Percentiles rank a stretch among this genome's conserved stretches.
phyloP scores from a whole-genome alignment of 2,888 invertebrate genomes.

The Troides oblongomaculatus region DNA sequence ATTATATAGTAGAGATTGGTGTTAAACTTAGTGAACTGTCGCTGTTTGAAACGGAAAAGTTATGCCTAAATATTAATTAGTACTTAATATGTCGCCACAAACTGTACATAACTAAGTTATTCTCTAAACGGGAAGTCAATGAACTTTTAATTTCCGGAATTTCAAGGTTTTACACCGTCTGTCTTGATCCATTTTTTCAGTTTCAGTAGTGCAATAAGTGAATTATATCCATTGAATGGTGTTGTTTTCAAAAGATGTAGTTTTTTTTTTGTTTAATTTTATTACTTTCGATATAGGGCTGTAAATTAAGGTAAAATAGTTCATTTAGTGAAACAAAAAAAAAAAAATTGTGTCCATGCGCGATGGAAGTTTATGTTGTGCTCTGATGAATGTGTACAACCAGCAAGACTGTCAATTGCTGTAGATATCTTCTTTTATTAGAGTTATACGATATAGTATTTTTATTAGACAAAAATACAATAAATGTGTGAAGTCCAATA shows the following conservation, averaged over 20 bases:
- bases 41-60: constrained; percentile 34
- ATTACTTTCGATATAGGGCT: constrained; percentile 58
- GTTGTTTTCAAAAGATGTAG: constrained; percentile 53
- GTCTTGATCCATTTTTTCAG: constrained; percentile 15
- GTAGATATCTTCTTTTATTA: constrained; percentile 74
- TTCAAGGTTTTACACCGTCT: background rate
- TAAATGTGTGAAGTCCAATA: constrained; percentile 78
- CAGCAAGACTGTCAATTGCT: constrained; percentile 79
- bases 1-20: constrained; percentile 29
- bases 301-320: constrained; percentile 64
- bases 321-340: constrained; percentile 45
- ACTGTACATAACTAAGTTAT: constrained; percentile 12
- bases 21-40: constrained; percentile 31
- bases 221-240: constrained; percentile 62
- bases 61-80: constrained; percentile 45
- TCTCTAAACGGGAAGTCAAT: background rate
- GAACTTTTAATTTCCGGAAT: constrained; percentile 14
- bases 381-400: constrained; percentile 66
- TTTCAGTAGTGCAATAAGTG: constrained; percentile 71
- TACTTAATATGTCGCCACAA: constrained; percentile 42
- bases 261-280: constrained; percentile 44
- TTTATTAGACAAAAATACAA: constrained; percentile 80
- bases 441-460: constrained; percentile 77
- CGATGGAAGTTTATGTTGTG: constrained; percentile 57
- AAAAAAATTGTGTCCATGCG: constrained; percentile 45